These are phyloP conservation scores for Antennarius maculatus DNA, from an alignment of 2,797 vertebrate genomes.

Conservation along the genomic window DNA sequence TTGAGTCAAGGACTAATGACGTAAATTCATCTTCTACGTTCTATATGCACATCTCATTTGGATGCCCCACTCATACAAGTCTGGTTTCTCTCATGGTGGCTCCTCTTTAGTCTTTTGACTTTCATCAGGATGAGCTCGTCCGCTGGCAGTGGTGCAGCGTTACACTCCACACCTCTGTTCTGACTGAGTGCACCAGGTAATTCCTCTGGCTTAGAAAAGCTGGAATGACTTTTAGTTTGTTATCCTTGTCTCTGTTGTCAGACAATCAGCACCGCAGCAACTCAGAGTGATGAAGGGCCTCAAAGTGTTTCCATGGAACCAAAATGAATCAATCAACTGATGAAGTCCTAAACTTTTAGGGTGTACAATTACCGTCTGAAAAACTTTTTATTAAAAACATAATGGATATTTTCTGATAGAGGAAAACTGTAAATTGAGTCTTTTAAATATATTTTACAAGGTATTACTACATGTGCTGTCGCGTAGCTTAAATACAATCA, in stretches of 20 bases:
- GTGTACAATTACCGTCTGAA: slow-evolving; percentile 19
- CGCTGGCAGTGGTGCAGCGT: slow-evolving; percentile 58
- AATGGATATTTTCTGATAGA: neutral
- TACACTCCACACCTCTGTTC: slow-evolving; percentile 68
- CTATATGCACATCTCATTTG: slow-evolving; percentile 56
- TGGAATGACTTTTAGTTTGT: slow-evolving; percentile 61
- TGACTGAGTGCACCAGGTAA: slow-evolving; percentile 76
- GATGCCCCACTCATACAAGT: slow-evolving; percentile 45
- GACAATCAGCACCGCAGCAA: slow-evolving; percentile 60
- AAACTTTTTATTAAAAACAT: slow-evolving; percentile 18
- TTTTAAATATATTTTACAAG: neutral
- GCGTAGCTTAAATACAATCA: slow-evolving; percentile 34
- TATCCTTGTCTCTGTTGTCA: slow-evolving; percentile 54
- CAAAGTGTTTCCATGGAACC: slow-evolving; percentile 20
- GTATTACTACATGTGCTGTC: slow-evolving; percentile 1
- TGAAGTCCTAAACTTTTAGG: slow-evolving; percentile 28
- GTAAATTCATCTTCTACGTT: slow-evolving; percentile 60
- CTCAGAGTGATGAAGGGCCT: slow-evolving; percentile 56
- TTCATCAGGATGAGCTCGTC: slow-evolving; percentile 67
- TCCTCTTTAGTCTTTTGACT: slow-evolving; percentile 43
- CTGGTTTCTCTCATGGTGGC: slow-evolving; percentile 31
- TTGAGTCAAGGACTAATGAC: slow-evolving; percentile 66
- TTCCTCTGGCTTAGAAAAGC: slow-evolving; percentile 62
- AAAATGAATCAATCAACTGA: slow-evolving; percentile 32
- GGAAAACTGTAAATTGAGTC: neutral